A percentile compares a stretch with the other conserved stretches of the same genome.
phyloP scores from a whole-genome alignment of 2,113 vertebrate genomes.

The Syngnathus scovelli region DNA sequence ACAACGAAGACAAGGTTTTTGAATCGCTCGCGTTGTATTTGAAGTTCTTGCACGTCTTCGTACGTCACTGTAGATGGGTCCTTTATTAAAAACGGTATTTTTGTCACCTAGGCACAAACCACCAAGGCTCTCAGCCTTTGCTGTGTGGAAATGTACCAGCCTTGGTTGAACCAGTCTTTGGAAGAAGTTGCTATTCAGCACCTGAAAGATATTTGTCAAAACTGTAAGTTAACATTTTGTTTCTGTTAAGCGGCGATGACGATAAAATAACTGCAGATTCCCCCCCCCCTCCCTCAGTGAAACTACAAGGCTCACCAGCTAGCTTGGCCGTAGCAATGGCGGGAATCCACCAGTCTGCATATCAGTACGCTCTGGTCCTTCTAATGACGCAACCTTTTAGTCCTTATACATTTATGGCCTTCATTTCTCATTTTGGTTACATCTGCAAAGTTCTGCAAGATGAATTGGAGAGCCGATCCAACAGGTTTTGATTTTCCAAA shows the following conservation, averaged over 20 bases:
- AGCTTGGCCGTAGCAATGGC: constrained; percentile 67
- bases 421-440: constrained; percentile 64
- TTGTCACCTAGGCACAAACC: constrained; percentile 30
- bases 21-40: not conserved
- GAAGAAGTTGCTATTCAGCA: constrained; percentile 53
- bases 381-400: constrained; percentile 60
- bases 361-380: constrained; percentile 58
- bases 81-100: not conserved
- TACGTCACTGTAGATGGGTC: not conserved
- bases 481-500: constrained; percentile 52
- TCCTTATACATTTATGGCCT: constrained; percentile 69
- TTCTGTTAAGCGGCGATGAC: not conserved
- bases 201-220: constrained; percentile 38
- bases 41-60: not conserved
- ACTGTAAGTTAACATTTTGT: constrained; percentile 15
- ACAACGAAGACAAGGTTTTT: constrained; percentile 7
- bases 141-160: constrained; percentile 72
- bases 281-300: constrained; percentile 30
- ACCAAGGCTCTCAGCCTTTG: constrained; percentile 58
- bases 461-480: constrained; percentile 24
- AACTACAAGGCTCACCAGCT: constrained; percentile 14
- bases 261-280: not conserved
- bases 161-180: constrained; percentile 69
- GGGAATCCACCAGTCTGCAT: constrained; percentile 71
- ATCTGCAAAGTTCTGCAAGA: constrained; percentile 45